Conservation (phyloP, 2,113 vertebrate genomes). For the Cercocebus atys region DNA sequence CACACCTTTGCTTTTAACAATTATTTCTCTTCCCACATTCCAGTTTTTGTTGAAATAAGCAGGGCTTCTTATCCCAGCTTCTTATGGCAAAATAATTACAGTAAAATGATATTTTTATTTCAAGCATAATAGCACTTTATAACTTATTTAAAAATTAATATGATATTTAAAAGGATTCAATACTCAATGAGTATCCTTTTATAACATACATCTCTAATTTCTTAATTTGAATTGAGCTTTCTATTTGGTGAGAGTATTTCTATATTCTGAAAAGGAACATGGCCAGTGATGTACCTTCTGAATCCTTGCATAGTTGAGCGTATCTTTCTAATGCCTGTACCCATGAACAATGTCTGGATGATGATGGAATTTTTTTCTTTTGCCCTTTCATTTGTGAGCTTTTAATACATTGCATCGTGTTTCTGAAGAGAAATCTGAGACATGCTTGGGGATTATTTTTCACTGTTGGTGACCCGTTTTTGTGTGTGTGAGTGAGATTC, state of each 20-base stretch:
- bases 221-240: background rate
- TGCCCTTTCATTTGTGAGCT: background rate
- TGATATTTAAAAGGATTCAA: background rate
- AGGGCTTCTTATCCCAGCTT: background rate
- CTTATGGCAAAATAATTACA: background rate
- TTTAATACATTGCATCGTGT: background rate
- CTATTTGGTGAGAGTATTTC: background rate
- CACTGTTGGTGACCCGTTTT: background rate
- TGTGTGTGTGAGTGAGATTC: background rate
- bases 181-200: background rate
- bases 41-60: background rate
- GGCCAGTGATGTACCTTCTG: background rate
- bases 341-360: background rate
- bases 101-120: background rate
- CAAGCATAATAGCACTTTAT: background rate
- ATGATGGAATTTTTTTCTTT: background rate
- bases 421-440: slow-evolving; percentile 21
- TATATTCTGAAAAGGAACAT: background rate
- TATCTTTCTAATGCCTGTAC: background rate
- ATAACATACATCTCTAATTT: background rate
- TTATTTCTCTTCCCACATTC: background rate
- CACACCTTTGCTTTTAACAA: background rate
- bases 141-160: background rate
- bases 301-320: background rate
- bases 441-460: background rate